phyloP scores from a whole-genome alignment of 2,113 vertebrate genomes.

The Arvicanthis niloticus region DNA sequence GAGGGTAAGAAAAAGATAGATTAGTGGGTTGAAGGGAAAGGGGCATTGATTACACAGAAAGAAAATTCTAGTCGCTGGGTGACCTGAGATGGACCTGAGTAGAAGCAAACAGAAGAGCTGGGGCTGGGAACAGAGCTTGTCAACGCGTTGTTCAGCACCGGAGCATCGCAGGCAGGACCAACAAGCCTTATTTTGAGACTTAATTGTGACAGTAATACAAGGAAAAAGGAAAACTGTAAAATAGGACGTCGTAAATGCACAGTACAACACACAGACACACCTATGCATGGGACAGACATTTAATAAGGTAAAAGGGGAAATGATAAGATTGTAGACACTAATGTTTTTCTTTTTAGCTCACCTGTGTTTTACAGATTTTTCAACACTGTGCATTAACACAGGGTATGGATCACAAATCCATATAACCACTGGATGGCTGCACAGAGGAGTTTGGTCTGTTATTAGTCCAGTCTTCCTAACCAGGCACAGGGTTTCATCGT shows the following conservation, averaged over 20 bases:
- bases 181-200: background rate
- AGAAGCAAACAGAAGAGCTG: background rate
- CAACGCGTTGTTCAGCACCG: background rate
- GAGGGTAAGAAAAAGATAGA: background rate
- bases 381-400: background rate
- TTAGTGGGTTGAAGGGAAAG: background rate
- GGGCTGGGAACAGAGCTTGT: background rate
- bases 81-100: background rate
- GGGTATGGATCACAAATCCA: background rate
- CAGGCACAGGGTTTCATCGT: background rate
- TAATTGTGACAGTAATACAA: background rate
- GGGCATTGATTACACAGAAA: background rate
- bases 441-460: background rate
- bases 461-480: background rate
- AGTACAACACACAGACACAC: background rate
- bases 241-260: background rate
- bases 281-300: background rate
- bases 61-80: background rate
- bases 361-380: constrained; percentile 35
- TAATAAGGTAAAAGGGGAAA: constrained; percentile 21
- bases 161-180: background rate
- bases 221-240: background rate
- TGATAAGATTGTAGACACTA: background rate
- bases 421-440: background rate
- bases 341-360: background rate